Evolutionary conservation across 2,797 vertebrate species (phyloP), one percentile per base, ranked within the genome.

Genomic region (Xerus rutilus): DNA sequence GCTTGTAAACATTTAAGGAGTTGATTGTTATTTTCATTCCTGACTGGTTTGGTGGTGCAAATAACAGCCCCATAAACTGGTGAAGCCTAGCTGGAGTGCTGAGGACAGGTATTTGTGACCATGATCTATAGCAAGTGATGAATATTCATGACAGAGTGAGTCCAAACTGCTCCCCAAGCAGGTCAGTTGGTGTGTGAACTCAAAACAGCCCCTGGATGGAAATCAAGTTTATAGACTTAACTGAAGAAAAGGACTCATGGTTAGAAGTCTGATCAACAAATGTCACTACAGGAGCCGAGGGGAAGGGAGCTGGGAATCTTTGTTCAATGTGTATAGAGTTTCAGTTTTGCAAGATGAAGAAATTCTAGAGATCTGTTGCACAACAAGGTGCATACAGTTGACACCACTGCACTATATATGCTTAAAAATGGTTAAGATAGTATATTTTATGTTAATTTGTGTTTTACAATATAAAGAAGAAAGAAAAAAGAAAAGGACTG

Each of bases 21-120:
- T 64, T 96, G 47, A 97, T 97, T 87, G 95, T 79, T 97, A 94
- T 97, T 77, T 97, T 98, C 95, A 89, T 96, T 97, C 92, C 89
- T 95, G 82, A 59, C 95, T 96, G 95, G 85, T 97, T 96, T 20
- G 65, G 91, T 97, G 97, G 96, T 96, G 83, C 94, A 95, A 94
- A 85, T 95, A 91, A 97, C 94, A 96, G 65, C 85, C 93, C 87
- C 94, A 86, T 96, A 96, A 96, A 93, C 62, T 77, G 90, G 92
- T 70, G 86, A 72, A 92, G 89, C 89, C 89, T 85, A 39, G 72
- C 52, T 20, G 0, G 92, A 70, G 90, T 65, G 92, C 91, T 97
- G 97, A 97, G 96, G 87, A 67, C 78, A 39, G 43, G 88, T 65
- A 12, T 93, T 93, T 93, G 95, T 10, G 64, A 77, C 65, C 1